Base-by-base conservation (phyloP, 1,140 invertebrate genomes). In the Drosophila sechellia region DNA sequence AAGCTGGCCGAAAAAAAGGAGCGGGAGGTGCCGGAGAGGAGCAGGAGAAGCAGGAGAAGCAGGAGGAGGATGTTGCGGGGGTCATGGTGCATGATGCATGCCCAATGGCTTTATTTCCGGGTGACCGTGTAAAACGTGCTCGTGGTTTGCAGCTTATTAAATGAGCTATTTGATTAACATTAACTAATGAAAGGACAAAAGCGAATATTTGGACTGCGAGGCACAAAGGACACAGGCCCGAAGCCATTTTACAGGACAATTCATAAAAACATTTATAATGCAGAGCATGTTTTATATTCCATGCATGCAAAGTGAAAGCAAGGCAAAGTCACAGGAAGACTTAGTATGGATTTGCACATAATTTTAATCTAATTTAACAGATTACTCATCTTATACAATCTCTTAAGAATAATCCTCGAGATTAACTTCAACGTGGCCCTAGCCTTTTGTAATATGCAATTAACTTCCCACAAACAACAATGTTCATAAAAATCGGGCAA, bases 131-230 rank as follows among this genome's bases (percentile, higher is more conserved):
- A 43, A 48, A 48, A 40, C 50, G 27, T 69, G 34, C 61, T 54
- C 15, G 35, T 56, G 64, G 35, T 13, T 49, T 56, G 25, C 20
- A 25, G 66, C 64, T 40, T 57, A 69, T 70, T 55, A 69, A 69
- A 69, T 70, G 64, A 48, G 34, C 35, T 40, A 70, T 70, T 70
- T 70, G 65, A 70, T 71, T 71, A 70, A 37, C 65, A 71, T 27
- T 70, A 50, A 10, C 35, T 48, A 70, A 70, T 40, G 27, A 20
- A 69, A 56, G 27, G n/a, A 56, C 42, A 48, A 56, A 42, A 17
- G 25, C 25, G n/a, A 48, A 20, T 46, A 35, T 31, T 68, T 60
- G 13, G 12, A 17, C 25, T n/a, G 20, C 20, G 8, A 17, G n/a
- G 12, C 20, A 27, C 50, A 35, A 10, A 34, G 53, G 22, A 11